Conservation (phyloP, 2,888 invertebrate species). For the Callosobruchus maculatus region DNA sequence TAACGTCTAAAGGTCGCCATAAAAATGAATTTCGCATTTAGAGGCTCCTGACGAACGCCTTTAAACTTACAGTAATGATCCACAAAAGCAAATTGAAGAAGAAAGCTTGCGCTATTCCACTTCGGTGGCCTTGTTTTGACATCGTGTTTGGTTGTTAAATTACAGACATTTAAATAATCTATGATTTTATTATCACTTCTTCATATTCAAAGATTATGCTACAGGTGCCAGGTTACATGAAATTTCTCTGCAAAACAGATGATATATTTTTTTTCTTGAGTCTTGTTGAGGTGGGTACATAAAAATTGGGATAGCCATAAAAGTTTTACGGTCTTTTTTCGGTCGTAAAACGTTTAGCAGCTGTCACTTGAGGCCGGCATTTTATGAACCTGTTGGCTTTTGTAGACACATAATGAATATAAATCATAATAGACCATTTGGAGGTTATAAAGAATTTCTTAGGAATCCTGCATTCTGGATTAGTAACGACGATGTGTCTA, state of each 20-base stretch:
- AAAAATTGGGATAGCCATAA: not conserved
- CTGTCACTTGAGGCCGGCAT: not conserved
- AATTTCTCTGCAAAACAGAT: conserved; percentile 12
- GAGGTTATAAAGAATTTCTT: not conserved
- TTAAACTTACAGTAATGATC: too few species aligned
- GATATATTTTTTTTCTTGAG: conserved; percentile 25
- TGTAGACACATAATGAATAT: not conserved
- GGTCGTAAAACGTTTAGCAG: conserved; percentile 1
- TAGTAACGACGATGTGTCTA: too few species aligned
- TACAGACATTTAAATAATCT: too few species aligned
- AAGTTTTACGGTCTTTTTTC: not conserved
- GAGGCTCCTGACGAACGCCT: too few species aligned
- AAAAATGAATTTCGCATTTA: too few species aligned
- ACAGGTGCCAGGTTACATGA: not conserved
- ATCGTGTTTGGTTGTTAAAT: too few species aligned
- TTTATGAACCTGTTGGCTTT: not conserved
- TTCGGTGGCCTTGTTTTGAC: too few species aligned
- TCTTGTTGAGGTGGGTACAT: not conserved
- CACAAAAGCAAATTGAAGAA: too few species aligned
- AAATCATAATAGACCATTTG: not conserved
- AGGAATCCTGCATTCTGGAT: not conserved
- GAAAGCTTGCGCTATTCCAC: too few species aligned
- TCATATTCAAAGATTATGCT: not conserved
- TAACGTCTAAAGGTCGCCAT: too few species aligned
- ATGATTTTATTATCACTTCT: too few species aligned